Conservation (phyloP, 2,888 invertebrate genomes). For the Hydroisotoma schaefferi region DNA sequence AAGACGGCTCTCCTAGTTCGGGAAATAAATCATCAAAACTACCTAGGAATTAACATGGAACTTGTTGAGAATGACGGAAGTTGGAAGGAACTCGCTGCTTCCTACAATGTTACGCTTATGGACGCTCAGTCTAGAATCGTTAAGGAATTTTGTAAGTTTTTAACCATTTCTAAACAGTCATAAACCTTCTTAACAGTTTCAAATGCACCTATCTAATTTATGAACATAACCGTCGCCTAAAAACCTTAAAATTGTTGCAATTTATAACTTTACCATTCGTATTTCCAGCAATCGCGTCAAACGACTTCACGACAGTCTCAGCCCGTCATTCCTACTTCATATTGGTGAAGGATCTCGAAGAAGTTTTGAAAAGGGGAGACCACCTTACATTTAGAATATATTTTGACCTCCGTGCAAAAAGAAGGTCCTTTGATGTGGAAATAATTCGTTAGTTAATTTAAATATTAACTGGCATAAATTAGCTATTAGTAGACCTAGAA, state of each 20-base stretch:
- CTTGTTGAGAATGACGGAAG: conserved; percentile 30
- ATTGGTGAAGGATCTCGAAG: conserved; percentile 31
- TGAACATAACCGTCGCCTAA: no score
- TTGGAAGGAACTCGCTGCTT: conserved; percentile 36
- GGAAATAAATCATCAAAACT: conserved; percentile 34
- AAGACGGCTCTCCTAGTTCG: conserved; percentile 29
- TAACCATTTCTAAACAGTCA: no score
- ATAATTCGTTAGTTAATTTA: no score
- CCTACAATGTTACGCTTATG: conserved; percentile 37
- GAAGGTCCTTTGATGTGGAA: conserved; percentile 36
- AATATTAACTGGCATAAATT: no score
- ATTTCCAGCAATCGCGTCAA: conserved; percentile 35
- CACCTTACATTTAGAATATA: conserved; percentile 32
- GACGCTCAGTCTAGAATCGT: conserved; percentile 36
- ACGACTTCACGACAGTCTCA: conserved; percentile 39
- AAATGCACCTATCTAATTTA: no score
- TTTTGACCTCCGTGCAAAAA: conserved; percentile 36
- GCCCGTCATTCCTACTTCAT: conserved; percentile 40
- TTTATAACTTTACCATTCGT: neutral
- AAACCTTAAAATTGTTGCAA: neutral
- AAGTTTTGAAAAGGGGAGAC: conserved; percentile 31
- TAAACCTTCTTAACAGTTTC: no score
- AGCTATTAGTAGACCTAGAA: neutral
- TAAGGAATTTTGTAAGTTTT: conserved; percentile 36
- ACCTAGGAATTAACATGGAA: conserved; percentile 38